Conservation (phyloP, 2,797 vertebrate species). For the Tolypeutes matacus region DNA sequence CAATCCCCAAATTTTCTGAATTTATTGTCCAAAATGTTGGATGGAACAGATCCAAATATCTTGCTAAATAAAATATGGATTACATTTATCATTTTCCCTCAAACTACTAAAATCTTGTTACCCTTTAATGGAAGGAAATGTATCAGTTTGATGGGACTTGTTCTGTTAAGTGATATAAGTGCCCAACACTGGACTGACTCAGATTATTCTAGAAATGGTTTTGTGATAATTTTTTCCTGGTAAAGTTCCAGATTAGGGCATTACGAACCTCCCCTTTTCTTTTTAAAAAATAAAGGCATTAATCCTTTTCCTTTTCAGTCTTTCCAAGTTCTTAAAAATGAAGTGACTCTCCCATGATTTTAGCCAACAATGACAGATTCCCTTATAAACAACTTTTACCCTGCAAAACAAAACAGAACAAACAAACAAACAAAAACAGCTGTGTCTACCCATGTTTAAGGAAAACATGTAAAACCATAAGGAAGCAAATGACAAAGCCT, state of each 20-base stretch:
- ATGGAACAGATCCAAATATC: constrained; percentile 68
- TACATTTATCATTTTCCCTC: constrained; percentile 78
- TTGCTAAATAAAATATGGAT: constrained; percentile 81
- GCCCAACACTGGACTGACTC: constrained; percentile 53
- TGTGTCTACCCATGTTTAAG: background rate
- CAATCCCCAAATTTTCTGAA: constrained; percentile 75
- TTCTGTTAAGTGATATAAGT: constrained; percentile 74
- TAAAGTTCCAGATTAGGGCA: constrained; percentile 67
- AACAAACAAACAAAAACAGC: background rate
- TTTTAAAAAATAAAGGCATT: constrained; percentile 69
- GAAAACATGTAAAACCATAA: constrained; percentile 20
- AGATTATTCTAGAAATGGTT: constrained; percentile 78
- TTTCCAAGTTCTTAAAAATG: constrained; percentile 61
- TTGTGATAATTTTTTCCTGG: background rate
- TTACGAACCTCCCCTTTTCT: constrained; percentile 13
- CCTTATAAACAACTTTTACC: constrained; percentile 15
- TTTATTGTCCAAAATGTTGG: constrained; percentile 70
- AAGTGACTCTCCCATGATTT: constrained; percentile 55
- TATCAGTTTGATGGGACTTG: constrained; percentile 80
- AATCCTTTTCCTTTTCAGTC: constrained; percentile 53
- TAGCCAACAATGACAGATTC: constrained; percentile 35
- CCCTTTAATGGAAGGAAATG: constrained; percentile 77
- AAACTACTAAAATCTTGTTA: constrained; percentile 82
- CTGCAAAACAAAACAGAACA: background rate
- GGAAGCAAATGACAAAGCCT: constrained; percentile 34